These are phyloP conservation scores for Pyrgus malvae DNA, from an alignment of 2,888 invertebrate genomes.

Conservation along the genomic window DNA sequence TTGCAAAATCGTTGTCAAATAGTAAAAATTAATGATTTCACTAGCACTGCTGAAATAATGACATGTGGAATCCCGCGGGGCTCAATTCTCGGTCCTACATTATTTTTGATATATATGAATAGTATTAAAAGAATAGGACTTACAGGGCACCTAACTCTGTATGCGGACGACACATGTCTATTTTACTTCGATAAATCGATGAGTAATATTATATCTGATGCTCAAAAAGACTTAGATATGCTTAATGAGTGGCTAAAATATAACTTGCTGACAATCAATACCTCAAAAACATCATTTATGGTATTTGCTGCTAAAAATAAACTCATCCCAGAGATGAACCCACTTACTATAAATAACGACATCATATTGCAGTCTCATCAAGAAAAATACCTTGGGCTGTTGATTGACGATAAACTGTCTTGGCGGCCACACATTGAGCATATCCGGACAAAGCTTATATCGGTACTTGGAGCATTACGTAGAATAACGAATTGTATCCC, in stretches of 20 bases:
- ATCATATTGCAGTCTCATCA: too few species aligned
- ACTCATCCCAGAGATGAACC: neutral
- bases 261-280: conserved; percentile 7
- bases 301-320: conserved; percentile 5
- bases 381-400: too few species aligned
- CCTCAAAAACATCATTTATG: conserved; percentile 5
- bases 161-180: neutral
- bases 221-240: neutral
- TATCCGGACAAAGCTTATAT: too few species aligned
- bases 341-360: too few species aligned
- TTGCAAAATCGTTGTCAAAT: neutral
- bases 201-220: too few species aligned
- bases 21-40: conserved; percentile 5
- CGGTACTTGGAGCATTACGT: too few species aligned
- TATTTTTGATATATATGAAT: conserved; percentile 2
- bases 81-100: neutral
- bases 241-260: conserved; percentile 8
- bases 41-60: neutral
- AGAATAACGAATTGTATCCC: too few species aligned
- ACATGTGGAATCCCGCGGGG: neutral
- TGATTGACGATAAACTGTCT: too few species aligned
- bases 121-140: conserved; percentile 6
- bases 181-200: too few species aligned
- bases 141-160: neutral
- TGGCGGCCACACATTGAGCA: too few species aligned